A percentile compares a stretch with the other conserved stretches of the same genome.
Evolutionary conservation across 1,140 invertebrate genomes (phyloP).

Genomic region (Drosophila baimaii): DNA sequence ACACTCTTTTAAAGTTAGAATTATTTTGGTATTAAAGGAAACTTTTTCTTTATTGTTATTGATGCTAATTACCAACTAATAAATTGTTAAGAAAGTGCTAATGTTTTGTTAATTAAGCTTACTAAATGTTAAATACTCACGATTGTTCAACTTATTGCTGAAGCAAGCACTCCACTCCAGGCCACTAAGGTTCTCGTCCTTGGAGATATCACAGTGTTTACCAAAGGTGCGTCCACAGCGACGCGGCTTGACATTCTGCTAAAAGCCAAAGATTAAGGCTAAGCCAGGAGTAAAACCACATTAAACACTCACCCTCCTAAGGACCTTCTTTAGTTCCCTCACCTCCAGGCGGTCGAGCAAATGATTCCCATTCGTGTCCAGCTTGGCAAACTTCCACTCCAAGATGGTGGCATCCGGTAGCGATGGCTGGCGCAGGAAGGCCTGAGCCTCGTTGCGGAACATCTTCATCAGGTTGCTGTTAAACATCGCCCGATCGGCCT

Average conservation of each 20-base stretch:
- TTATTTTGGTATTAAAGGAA: too few relatives aligned
- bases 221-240: conserved; percentile 95
- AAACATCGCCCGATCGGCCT: conserved; percentile 90
- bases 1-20: not conserved
- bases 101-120: too few relatives aligned
- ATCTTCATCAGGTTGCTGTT: conserved; percentile 92
- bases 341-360: conserved; percentile 92
- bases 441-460: conserved; percentile 91
- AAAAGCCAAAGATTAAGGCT: conserved; percentile 3
- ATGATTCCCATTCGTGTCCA: conserved; percentile 92
- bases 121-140: too few relatives aligned
- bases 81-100: not conserved
- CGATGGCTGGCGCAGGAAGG: conserved; percentile 60
- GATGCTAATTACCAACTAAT: too few relatives aligned
- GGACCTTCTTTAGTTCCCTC: conserved; percentile 90
- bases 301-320: conserved; percentile 88
- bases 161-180: conserved; percentile 94
- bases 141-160: conserved; percentile 87
- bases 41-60: too few relatives aligned
- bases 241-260: conserved; percentile 92
- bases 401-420: conserved; percentile 86
- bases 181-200: conserved; percentile 89
- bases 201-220: conserved; percentile 92
- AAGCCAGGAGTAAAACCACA: not conserved
- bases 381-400: conserved; percentile 93